These are phyloP conservation scores for Microcebus murinus DNA, from an alignment of 2,113 vertebrate genomes.

Conservation along the genomic window DNA sequence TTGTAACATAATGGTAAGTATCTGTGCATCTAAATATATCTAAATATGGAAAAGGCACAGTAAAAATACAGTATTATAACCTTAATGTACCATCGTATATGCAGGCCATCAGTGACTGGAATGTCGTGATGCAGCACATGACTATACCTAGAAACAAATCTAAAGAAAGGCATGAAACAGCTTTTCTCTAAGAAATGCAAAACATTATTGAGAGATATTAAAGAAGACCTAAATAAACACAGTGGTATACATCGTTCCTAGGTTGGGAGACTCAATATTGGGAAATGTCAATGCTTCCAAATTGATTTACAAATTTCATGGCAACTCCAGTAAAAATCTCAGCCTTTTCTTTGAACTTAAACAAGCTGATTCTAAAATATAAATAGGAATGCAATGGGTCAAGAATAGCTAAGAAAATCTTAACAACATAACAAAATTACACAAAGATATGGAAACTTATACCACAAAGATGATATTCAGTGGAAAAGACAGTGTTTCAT, in stretches of 20 bases:
- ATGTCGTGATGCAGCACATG: too few species aligned
- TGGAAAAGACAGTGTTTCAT: not conserved
- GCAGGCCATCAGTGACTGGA: not conserved
- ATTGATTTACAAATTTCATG: not conserved
- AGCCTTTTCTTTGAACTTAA: not conserved
- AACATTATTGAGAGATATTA: not conserved
- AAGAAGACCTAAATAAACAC: not conserved
- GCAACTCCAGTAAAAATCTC: not conserved
- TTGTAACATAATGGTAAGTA: not conserved
- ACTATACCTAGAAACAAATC: not conserved
- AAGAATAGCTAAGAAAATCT: not conserved
- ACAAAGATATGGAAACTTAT: not conserved
- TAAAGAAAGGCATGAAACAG: not conserved
- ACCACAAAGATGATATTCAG: too few species aligned
- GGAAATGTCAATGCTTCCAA: not conserved
- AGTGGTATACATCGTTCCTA: not conserved
- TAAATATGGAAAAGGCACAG: not conserved
- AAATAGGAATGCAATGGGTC: not conserved
- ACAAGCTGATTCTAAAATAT: not conserved
- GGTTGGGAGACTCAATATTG: not conserved
- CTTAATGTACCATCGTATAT: not conserved
- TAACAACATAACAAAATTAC: not conserved
- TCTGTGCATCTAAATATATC: not conserved
- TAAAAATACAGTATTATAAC: not conserved
- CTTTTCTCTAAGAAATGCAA: not conserved